phyloP scores from a whole-genome alignment of 2,888 invertebrate genomes.

The Pammene aurita region DNA sequence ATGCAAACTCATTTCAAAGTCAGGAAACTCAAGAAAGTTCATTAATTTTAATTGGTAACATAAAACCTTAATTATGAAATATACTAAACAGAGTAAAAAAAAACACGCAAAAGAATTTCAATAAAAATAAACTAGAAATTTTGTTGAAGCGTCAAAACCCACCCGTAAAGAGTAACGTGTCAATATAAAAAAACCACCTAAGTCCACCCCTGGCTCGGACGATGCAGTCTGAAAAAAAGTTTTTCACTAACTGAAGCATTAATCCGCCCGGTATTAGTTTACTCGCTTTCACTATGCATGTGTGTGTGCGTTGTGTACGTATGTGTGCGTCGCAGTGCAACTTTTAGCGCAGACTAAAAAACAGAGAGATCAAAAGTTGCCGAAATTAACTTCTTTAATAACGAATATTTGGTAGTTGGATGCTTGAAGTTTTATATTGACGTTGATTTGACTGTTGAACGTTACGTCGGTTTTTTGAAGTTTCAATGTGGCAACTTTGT shows the following conservation, averaged over 20 bases:
- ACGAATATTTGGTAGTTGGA: slow-evolving; percentile 41
- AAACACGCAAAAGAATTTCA: no score
- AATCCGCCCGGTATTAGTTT: slow-evolving; percentile 84
- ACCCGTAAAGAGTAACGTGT: neutral
- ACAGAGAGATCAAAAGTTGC: slow-evolving; percentile 55
- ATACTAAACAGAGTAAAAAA: neutral
- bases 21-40: no score
- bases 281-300: slow-evolving; percentile 75
- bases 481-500: slow-evolving; percentile 24
- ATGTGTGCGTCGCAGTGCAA: slow-evolving; percentile 75
- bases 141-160: neutral
- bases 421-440: slow-evolving; percentile 39
- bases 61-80: neutral
- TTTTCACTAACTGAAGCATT: slow-evolving; percentile 84
- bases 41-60: no score
- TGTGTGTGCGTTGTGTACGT: slow-evolving; percentile 66
- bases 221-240: slow-evolving; percentile 82
- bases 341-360: slow-evolving; percentile 74
- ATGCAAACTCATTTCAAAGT: no score
- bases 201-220: slow-evolving; percentile 76
- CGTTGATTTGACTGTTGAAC: slow-evolving; percentile 36
- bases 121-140: neutral
- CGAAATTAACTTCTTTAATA: slow-evolving; percentile 52
- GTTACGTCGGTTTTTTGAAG: slow-evolving; percentile 16
- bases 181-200: slow-evolving; percentile 40